These are phyloP conservation scores for Pollenia amentaria DNA, from an alignment of 2,888 invertebrate species.

Conservation along the genomic window DNA sequence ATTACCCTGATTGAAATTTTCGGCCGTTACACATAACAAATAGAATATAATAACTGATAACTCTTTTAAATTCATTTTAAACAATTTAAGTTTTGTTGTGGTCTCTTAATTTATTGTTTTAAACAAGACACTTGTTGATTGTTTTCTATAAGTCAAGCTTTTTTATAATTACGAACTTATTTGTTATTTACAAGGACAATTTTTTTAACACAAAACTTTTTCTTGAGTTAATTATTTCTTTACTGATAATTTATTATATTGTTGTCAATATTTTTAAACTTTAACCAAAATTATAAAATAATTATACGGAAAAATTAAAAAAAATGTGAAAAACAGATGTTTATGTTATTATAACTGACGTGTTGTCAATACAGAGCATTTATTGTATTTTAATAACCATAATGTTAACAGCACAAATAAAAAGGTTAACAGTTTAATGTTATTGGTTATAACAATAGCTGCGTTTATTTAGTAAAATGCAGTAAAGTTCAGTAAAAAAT, in stretches of 20 bases:
- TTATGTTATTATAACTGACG: too few relatives aligned
- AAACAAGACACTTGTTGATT: conserved; percentile 45
- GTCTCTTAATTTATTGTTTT: not conserved
- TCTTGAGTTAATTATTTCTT: not conserved
- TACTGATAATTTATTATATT: conserved; percentile 7
- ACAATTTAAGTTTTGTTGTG: not conserved
- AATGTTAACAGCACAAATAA: not conserved
- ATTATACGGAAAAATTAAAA: too few relatives aligned
- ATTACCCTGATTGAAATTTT: not conserved
- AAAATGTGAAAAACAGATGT: too few relatives aligned
- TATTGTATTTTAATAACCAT: not conserved
- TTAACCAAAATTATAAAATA: too few relatives aligned
- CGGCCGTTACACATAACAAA: conserved; percentile 31
- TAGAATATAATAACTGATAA: not conserved
- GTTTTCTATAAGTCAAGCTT: not conserved
- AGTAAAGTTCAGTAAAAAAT: too few relatives aligned
- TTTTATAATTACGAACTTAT: not conserved
- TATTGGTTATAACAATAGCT: too few relatives aligned
- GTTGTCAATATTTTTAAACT: not conserved
- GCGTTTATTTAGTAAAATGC: too few relatives aligned
- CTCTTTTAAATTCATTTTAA: conserved; percentile 44
- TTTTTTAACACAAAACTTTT: not conserved
- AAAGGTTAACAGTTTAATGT: not conserved
- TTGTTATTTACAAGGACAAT: not conserved
- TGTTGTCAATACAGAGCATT: too few relatives aligned